Conservation (phyloP, 2,888 invertebrate species). For the Pseudococcus viburni region DNA sequence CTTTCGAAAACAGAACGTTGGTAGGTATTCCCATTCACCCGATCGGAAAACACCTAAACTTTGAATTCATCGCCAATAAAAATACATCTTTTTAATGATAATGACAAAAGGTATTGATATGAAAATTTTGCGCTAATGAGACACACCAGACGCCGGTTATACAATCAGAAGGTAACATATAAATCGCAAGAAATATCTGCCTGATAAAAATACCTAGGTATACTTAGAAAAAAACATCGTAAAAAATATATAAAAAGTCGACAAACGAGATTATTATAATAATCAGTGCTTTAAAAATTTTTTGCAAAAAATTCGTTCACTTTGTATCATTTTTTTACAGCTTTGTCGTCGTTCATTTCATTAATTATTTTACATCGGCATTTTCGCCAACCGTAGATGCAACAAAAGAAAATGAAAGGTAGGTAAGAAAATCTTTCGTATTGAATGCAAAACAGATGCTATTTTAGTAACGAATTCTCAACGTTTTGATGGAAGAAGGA, state of each 20-base stretch:
- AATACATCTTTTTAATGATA: not conserved
- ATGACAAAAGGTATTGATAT: not conserved
- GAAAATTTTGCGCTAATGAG: not conserved
- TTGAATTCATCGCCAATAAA: too few relatives aligned
- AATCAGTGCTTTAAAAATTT: not conserved
- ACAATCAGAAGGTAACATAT: not conserved
- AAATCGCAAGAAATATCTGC: not conserved
- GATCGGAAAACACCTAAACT: too few relatives aligned
- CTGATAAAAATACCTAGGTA: not conserved
- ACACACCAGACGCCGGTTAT: not conserved
- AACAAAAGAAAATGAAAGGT: too few relatives aligned
- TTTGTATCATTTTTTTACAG: not conserved
- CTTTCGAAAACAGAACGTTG: too few relatives aligned
- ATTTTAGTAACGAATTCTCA: too few relatives aligned
- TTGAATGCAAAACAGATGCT: too few relatives aligned
- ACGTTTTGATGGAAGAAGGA: too few relatives aligned
- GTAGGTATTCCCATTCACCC: too few relatives aligned
- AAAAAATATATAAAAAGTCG: slow-evolving; percentile 5
- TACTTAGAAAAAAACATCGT: not conserved
- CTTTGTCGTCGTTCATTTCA: too few relatives aligned
- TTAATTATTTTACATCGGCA: too few relatives aligned
- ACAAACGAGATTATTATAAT: not conserved
- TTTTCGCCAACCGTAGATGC: too few relatives aligned
- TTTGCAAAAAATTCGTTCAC: not conserved
- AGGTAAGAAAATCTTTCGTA: too few relatives aligned